Base-by-base conservation (phyloP, 2,888 invertebrate species). In the Metallyticus violacea region DNA sequence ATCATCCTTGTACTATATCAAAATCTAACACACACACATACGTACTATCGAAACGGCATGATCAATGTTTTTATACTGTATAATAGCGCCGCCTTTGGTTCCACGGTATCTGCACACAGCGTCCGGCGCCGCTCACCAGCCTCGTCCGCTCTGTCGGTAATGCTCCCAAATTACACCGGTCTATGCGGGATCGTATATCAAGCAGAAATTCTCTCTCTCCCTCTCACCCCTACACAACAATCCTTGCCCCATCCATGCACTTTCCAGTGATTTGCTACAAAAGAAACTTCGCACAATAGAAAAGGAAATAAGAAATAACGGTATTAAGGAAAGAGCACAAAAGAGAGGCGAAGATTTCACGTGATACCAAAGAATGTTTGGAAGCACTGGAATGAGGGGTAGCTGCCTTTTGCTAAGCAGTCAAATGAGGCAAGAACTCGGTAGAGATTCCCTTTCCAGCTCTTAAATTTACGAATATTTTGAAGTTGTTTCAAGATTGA, bases 101-200 rank as follows among this genome's bases (percentile, higher is more conserved):
- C n/a, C n/a, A n/a, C 5, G 30, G 6, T 30, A 30, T 30, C 30
- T 30, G 30, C 6, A 30, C 81, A 62, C 26, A 62, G 62, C 62
- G 81, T 81, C 81, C 81, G 81, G 81, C 81, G n/a, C 28, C 81
- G 28, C 79, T 27, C 27, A 26, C 29, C 22, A 7, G 30, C 30
- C 30, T 30, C 30, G 29, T 81, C 81, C 29, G 40, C 26, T 81
- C 77, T 30, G 30, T 30, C 79, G 85, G 85, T 85, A 79, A 28
- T 79, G 29, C 85, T 62, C 80, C 85, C 85, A 80, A 85, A 85
- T 85, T 79, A 85, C 85, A 22, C 62, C 30, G 79, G 79, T 80
- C 85, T 29, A 80, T 77, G 80, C 28, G 80, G 40, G 40, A 81
- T 85, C 85, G 80, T 85, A 80, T 85, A 81, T 85, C 85, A 85